Percentiles rank a stretch among this genome's conserved stretches.
These are phyloP conservation scores for Eptatretus burgeri DNA, from an alignment of 2,113 vertebrate genomes.

Conservation along the genomic window DNA sequence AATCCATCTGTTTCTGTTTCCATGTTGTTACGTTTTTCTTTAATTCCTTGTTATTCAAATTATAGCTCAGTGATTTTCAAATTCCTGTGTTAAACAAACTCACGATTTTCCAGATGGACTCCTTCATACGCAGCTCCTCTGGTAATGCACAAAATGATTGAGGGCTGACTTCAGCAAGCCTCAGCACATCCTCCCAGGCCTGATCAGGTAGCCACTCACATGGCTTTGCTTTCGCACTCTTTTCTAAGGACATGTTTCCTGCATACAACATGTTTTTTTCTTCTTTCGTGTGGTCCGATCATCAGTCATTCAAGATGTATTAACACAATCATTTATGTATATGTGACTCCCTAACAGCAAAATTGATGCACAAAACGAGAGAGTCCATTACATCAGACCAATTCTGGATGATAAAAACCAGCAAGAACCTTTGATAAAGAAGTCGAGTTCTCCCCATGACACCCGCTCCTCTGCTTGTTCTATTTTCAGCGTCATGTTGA, in stretches of 20 bases:
- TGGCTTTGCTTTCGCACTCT: slow-evolving; percentile 32
- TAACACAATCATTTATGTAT: not conserved
- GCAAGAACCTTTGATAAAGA: slow-evolving; percentile 66
- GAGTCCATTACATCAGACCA: not conserved
- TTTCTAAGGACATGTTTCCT: slow-evolving; percentile 81
- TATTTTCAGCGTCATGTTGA: slow-evolving; percentile 71
- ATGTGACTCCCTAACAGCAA: not conserved
- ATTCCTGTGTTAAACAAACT: too few relatives aligned
- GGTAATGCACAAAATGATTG: slow-evolving; percentile 33
- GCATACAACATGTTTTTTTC: not conserved
- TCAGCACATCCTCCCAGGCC: slow-evolving; percentile 66
- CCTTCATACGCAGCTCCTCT: too few relatives aligned
- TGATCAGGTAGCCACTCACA: slow-evolving; percentile 50
- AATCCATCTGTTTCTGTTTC: too few relatives aligned
- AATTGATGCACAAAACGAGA: not conserved
- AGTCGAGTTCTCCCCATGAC: slow-evolving; percentile 58
- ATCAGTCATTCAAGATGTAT: not conserved
- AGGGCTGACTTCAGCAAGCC: slow-evolving; percentile 34
- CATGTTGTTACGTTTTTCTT: too few relatives aligned
- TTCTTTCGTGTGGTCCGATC: not conserved
- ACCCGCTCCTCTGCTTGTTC: slow-evolving; percentile 43
- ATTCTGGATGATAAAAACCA: not conserved
- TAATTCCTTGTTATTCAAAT: too few relatives aligned
- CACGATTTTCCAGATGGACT: too few relatives aligned
- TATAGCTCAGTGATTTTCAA: too few relatives aligned